Evolutionary conservation across 2,797 vertebrate genomes (phyloP).

Genomic region (Betta splendens): DNA sequence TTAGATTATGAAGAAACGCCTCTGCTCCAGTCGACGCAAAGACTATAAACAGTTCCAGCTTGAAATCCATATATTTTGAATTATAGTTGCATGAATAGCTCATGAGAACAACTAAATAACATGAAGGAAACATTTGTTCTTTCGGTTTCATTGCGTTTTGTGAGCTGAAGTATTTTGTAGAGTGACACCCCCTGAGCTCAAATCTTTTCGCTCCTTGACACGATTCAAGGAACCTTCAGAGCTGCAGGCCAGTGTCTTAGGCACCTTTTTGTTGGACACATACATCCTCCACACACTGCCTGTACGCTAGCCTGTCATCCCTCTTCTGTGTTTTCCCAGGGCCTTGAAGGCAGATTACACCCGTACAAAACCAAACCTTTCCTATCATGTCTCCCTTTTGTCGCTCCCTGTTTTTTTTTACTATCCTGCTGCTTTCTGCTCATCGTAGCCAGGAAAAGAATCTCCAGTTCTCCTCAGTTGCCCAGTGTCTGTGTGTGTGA

Average conservation of each 20-base stretch:
- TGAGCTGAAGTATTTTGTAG: slow-evolving; percentile 77
- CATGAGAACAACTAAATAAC: not conserved
- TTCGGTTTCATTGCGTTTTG: slow-evolving; percentile 76
- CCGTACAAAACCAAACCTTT: slow-evolving; percentile 35
- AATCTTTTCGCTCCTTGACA: slow-evolving; percentile 79
- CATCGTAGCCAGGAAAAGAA: slow-evolving; percentile 57
- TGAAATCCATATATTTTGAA: not conserved
- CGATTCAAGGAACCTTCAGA: slow-evolving; percentile 79
- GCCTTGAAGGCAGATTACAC: slow-evolving; percentile 41
- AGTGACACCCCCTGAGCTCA: slow-evolving; percentile 73
- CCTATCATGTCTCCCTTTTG: slow-evolving; percentile 30
- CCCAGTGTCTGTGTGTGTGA: slow-evolving; percentile 36
- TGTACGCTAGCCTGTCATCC: slow-evolving; percentile 46
- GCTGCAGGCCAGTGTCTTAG: slow-evolving; percentile 81
- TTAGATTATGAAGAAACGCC: slow-evolving; percentile 26
- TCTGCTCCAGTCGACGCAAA: slow-evolving; percentile 11
- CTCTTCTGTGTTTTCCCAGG: slow-evolving; percentile 52
- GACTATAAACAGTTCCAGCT: slow-evolving; percentile 7
- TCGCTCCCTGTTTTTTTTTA: slow-evolving; percentile 13
- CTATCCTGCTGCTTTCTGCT: slow-evolving; percentile 70
- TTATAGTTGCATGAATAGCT: not conserved
- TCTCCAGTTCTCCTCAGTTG: slow-evolving; percentile 73
- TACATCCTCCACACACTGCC: slow-evolving; percentile 48
- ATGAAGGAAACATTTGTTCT: slow-evolving; percentile 61
- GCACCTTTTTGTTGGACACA: slow-evolving; percentile 76